Evolutionary conservation across 2,797 vertebrate genomes (phyloP).

Genomic region (Antennarius maculatus): DNA sequence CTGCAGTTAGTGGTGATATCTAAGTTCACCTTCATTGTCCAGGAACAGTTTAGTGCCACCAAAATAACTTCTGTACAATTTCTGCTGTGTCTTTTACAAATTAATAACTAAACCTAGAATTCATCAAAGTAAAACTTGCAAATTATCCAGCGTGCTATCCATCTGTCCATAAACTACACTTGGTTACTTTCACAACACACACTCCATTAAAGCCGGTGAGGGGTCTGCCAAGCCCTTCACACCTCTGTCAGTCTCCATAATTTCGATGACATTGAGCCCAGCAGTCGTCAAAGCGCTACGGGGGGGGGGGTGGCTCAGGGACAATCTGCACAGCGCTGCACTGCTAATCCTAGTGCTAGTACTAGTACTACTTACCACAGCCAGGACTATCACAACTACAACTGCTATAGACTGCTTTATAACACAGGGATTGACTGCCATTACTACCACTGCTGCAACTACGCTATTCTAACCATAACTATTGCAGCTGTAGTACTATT

Average conservation of each 20-base stretch:
- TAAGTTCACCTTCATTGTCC: too few relatives aligned
- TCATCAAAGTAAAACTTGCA: constrained; percentile 3
- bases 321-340: too few relatives aligned
- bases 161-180: constrained; percentile 43
- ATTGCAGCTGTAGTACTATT: too few relatives aligned
- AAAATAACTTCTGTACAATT: neutral
- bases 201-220: constrained; percentile 51
- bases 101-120: neutral
- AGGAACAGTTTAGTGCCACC: too few relatives aligned
- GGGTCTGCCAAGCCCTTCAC: constrained; percentile 53
- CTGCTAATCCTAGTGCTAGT: neutral
- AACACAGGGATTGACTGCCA: too few relatives aligned
- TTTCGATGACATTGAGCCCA: constrained; percentile 72
- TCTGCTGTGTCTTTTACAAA: neutral
- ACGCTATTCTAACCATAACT: too few relatives aligned
- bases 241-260: constrained; percentile 61
- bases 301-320: constrained; percentile 46
- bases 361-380: neutral
- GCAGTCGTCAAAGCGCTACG: constrained; percentile 54
- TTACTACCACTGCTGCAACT: neutral
- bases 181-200: constrained; percentile 45
- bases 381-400: too few relatives aligned
- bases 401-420: neutral
- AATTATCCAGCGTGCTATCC: constrained; percentile 25
- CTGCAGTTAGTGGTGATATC: too few relatives aligned